Percentiles rank a stretch among this genome's conserved stretches.
phyloP scores from a whole-genome alignment of 2,888 invertebrate species.

The Callimorpha dominula region DNA sequence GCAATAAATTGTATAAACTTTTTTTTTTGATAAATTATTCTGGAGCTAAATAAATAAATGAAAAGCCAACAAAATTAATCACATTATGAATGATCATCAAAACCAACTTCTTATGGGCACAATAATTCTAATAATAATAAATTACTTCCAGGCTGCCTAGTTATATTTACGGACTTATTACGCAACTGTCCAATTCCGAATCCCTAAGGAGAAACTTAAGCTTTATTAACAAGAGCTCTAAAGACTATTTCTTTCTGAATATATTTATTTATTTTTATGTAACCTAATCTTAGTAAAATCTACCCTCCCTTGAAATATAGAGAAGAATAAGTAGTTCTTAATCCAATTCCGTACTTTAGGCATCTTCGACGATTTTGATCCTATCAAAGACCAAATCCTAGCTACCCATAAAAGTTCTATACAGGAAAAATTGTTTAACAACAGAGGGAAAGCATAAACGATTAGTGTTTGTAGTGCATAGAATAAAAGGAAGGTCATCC shows the following conservation, averaged over 20 bases:
- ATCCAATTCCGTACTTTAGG: not conserved
- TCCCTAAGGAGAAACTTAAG: not conserved
- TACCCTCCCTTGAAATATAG: too few relatives aligned
- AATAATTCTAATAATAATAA: not conserved
- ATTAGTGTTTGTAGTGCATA: conserved; percentile 3
- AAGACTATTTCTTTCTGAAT: too few relatives aligned
- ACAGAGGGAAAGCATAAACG: not conserved
- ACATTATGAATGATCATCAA: not conserved
- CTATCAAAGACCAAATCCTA: not conserved
- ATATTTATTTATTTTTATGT: too few relatives aligned
- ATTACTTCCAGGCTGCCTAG: not conserved
- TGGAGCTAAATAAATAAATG: not conserved
- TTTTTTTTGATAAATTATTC: too few relatives aligned
- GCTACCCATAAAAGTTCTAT: not conserved
- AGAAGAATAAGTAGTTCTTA: not conserved
- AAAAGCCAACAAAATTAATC: not conserved
- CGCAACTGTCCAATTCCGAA: too few relatives aligned
- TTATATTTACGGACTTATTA: too few relatives aligned
- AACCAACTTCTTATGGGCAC: not conserved
- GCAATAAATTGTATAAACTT: too few relatives aligned
- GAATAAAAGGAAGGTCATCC: conserved; percentile 3
- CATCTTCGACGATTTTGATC: too few relatives aligned
- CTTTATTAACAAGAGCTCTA: too few relatives aligned
- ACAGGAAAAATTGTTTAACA: not conserved
- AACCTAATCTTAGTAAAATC: too few relatives aligned